Percentiles rank a stretch among this genome's conserved stretches.
phyloP scores from a whole-genome alignment of 2,113 vertebrate genomes.

The Chauna torquata region DNA sequence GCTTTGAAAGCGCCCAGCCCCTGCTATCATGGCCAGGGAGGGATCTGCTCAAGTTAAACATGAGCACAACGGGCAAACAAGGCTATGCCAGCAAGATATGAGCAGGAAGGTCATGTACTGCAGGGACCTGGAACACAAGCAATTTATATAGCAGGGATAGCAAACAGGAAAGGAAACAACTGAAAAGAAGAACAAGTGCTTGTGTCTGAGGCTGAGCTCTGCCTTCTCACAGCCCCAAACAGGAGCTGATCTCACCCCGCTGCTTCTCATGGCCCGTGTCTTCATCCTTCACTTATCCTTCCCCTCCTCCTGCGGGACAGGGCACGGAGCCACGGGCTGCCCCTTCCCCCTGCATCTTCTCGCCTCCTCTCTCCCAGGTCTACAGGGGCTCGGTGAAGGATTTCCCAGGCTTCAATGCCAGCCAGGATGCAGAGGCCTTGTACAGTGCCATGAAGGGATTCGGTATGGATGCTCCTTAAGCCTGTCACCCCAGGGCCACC shows the following conservation, averaged over 20 bases:
- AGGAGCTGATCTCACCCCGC: fast-evolving
- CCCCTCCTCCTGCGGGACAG: too few species aligned
- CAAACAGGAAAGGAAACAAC: not conserved
- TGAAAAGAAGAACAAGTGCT: not conserved
- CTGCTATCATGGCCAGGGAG: fast-evolving
- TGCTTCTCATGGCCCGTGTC: not conserved
- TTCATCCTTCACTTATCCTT: not conserved
- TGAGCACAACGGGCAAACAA: not conserved
- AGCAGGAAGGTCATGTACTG: not conserved
- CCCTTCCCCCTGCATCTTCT: not conserved
- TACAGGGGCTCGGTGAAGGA: conserved; percentile 90
- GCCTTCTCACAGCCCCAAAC: not conserved
- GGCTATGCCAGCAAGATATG: fast-evolving
- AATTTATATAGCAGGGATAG: not conserved
- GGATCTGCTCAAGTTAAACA: not conserved
- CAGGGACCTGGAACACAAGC: not conserved
- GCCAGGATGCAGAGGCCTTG: conserved; percentile 86
- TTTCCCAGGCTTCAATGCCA: conserved; percentile 83
- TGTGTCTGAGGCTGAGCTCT: not conserved
- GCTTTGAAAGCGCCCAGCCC: not conserved
- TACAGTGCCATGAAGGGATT: conserved; percentile 97
- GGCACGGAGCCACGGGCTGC: not conserved
- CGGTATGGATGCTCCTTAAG: conserved; percentile 74
- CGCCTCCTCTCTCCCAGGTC: conserved; percentile 69
- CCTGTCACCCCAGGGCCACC: not conserved